A percentile compares a stretch with the other conserved stretches of the same genome.
Conservation (phyloP, 2,113 vertebrate genomes). For the Charina bottae region DNA sequence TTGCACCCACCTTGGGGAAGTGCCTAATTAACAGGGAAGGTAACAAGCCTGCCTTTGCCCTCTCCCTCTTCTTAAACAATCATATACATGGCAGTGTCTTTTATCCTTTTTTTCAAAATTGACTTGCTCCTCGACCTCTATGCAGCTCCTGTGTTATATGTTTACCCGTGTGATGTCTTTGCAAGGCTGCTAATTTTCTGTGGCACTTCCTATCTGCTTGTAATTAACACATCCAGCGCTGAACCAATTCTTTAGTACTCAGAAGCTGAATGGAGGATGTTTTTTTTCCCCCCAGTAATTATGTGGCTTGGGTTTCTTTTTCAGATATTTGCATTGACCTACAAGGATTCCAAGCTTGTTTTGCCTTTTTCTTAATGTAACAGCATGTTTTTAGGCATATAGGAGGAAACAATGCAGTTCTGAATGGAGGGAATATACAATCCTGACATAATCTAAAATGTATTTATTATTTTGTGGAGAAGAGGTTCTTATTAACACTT, state of each 20-base stretch:
- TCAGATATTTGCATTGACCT: conserved; percentile 59
- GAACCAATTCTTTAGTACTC: conserved; percentile 68
- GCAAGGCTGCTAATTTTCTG: conserved; percentile 80
- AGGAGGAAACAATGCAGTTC: conserved; percentile 1
- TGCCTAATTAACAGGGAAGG: conserved; percentile 84
- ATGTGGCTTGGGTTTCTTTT: conserved; percentile 54
- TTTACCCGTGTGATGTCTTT: conserved; percentile 77
- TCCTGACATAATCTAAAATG: neutral
- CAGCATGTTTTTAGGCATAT: neutral
- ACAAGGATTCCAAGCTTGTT: conserved; percentile 9
- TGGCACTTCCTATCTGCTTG: conserved; percentile 75
- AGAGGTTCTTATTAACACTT: neutral
- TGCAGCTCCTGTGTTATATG: conserved; percentile 74
- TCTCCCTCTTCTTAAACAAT: conserved; percentile 76
- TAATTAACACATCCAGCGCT: conserved; percentile 80
- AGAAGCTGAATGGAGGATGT: conserved; percentile 73
- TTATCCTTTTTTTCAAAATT: conserved; percentile 75
- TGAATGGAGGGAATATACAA: neutral
- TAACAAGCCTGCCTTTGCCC: conserved; percentile 80
- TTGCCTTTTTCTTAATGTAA: neutral
- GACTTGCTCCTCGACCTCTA: conserved; percentile 80
- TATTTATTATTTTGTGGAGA: neutral
- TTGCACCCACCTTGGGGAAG: conserved; percentile 73
- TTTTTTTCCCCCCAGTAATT: conserved; percentile 66
- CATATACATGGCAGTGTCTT: conserved; percentile 79